Evolutionary conservation across 2,113 vertebrate species (phyloP).

Genomic region (Isurus oxyrinchus): DNA sequence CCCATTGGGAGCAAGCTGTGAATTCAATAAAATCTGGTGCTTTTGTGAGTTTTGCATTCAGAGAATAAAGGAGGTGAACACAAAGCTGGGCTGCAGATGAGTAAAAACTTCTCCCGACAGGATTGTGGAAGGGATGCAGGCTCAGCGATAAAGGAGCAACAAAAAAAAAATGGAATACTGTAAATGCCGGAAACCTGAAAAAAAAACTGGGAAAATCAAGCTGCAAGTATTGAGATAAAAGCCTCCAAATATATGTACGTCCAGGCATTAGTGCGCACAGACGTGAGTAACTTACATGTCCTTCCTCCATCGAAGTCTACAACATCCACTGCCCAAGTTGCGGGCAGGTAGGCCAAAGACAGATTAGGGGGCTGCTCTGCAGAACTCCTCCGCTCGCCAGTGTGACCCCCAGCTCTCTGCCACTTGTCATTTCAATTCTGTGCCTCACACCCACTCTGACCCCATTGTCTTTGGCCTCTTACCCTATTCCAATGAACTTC

Average conservation of each 20-base stretch:
- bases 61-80: neutral
- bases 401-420: neutral
- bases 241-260: neutral
- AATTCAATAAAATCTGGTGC: neutral
- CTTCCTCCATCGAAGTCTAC: neutral
- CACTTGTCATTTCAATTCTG: neutral
- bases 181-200: neutral
- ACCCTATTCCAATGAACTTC: neutral
- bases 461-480: neutral
- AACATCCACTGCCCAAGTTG: neutral
- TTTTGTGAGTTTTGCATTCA: neutral
- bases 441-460: neutral
- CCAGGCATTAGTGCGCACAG: too few relatives aligned
- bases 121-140: neutral
- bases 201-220: neutral
- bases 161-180: too few relatives aligned
- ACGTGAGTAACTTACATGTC: neutral
- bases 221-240: neutral
- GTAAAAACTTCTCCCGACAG: neutral
- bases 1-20: neutral
- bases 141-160: neutral
- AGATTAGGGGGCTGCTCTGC: neutral
- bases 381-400: neutral
- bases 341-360: neutral
- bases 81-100: neutral